These are phyloP conservation scores for Helicoverpa assulta DNA, from an alignment of 2,888 invertebrate genomes.

Conservation along the genomic window DNA sequence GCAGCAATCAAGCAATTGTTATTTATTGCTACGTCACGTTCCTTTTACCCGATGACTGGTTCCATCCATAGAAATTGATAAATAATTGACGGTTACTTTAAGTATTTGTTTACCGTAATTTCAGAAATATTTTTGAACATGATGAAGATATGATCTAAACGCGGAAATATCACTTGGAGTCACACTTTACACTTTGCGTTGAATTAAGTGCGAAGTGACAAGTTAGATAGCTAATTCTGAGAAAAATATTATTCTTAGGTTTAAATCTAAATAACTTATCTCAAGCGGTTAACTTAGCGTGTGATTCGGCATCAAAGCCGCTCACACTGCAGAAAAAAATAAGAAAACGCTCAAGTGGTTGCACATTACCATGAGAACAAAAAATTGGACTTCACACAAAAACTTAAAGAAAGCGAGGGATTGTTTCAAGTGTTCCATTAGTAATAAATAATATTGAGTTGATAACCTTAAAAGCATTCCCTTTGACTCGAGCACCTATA, in stretches of 20 bases:
- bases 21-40: conserved; percentile 73
- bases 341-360: conserved; percentile 72
- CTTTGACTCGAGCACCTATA: conserved; percentile 78
- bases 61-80: conserved; percentile 63
- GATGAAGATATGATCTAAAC: conserved; percentile 1
- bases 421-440: conserved; percentile 80
- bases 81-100: conserved; percentile 71
- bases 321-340: conserved; percentile 68
- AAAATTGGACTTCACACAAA: conserved; percentile 62
- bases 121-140: conserved; percentile 4
- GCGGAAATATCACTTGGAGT: conserved; percentile 24
- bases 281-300: conserved; percentile 57
- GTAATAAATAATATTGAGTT: conserved; percentile 83
- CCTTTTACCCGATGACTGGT: conserved; percentile 68
- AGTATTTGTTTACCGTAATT: conserved; percentile 69
- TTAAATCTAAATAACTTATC: conserved; percentile 57
- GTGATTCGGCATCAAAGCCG: conserved; percentile 54
- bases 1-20: conserved; percentile 72
- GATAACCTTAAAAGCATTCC: conserved; percentile 87
- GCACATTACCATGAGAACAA: conserved; percentile 74
- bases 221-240: conserved; percentile 50
- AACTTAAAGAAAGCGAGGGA: conserved; percentile 69
- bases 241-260: conserved; percentile 51
- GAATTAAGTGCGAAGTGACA: conserved; percentile 37
- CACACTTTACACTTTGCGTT: conserved; percentile 38